Percentiles rank a stretch among this genome's conserved stretches.
phyloP scores from a whole-genome alignment of 2,113 vertebrate genomes.

The Gasterosteus nipponicus region DNA sequence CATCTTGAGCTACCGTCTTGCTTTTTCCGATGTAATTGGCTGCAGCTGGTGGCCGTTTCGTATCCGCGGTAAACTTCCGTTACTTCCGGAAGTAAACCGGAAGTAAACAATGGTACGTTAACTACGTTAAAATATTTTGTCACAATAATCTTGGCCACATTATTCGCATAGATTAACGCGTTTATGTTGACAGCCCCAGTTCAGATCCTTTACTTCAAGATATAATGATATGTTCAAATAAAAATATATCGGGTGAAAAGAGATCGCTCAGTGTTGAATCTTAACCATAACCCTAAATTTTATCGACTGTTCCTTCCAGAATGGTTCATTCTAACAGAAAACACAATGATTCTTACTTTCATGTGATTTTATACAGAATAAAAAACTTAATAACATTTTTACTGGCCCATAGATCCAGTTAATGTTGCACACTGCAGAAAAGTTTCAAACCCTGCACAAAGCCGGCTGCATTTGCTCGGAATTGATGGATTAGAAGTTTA shows the following conservation, averaged over 20 bases:
- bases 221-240: background rate
- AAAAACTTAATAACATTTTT: too few relatives aligned
- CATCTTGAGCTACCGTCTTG: too few relatives aligned
- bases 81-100: too few relatives aligned
- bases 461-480: background rate
- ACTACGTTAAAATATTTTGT: too few relatives aligned
- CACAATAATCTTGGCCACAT: too few relatives aligned
- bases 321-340: background rate
- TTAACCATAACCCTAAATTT: background rate
- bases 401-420: background rate
- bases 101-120: too few relatives aligned
- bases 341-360: background rate
- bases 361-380: background rate
- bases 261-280: constrained; percentile 7
- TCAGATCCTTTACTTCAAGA: background rate
- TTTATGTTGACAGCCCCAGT: too few relatives aligned
- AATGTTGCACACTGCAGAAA: background rate
- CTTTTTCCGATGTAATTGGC: too few relatives aligned
- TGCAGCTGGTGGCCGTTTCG: too few relatives aligned
- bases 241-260: background rate
- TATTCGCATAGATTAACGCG: too few relatives aligned
- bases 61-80: too few relatives aligned
- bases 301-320: background rate
- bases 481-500: background rate
- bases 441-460: background rate